Evolutionary conservation across 2,888 invertebrate species (phyloP).

Genomic region (Anticlea derivata): DNA sequence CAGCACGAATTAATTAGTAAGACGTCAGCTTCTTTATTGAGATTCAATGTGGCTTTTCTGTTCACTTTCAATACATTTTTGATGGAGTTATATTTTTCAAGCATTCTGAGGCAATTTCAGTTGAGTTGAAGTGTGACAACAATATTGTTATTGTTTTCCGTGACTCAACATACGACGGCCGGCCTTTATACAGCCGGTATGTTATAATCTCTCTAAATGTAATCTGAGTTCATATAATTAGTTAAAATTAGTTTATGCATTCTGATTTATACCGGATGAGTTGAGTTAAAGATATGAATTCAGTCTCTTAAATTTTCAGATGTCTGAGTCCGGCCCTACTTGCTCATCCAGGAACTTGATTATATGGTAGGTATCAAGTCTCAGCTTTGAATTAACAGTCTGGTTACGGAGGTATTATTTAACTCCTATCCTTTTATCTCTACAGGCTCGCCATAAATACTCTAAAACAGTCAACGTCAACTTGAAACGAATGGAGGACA

Average conservation of each 20-base stretch:
- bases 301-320: too few relatives aligned
- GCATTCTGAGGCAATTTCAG: too few relatives aligned
- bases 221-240: too few relatives aligned
- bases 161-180: too few relatives aligned
- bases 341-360: not conserved
- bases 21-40: conserved; percentile 49
- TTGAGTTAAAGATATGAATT: too few relatives aligned
- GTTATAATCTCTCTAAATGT: too few relatives aligned
- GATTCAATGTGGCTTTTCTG: conserved; percentile 45
- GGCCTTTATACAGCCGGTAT: not conserved
- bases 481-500: conserved; percentile 42
- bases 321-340: not conserved
- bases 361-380: conserved; percentile 3
- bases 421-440: conserved; percentile 28
- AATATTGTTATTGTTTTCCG: too few relatives aligned
- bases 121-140: too few relatives aligned
- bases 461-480: conserved; percentile 41
- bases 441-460: conserved; percentile 32
- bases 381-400: conserved; percentile 12
- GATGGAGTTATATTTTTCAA: not conserved
- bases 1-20: conserved; percentile 65
- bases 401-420: conserved; percentile 23
- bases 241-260: too few relatives aligned
- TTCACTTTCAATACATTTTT: not conserved
- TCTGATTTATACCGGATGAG: too few relatives aligned